Evolutionary conservation across 2,797 vertebrate species (phyloP).

Genomic region (Lacerta bilineata): DNA sequence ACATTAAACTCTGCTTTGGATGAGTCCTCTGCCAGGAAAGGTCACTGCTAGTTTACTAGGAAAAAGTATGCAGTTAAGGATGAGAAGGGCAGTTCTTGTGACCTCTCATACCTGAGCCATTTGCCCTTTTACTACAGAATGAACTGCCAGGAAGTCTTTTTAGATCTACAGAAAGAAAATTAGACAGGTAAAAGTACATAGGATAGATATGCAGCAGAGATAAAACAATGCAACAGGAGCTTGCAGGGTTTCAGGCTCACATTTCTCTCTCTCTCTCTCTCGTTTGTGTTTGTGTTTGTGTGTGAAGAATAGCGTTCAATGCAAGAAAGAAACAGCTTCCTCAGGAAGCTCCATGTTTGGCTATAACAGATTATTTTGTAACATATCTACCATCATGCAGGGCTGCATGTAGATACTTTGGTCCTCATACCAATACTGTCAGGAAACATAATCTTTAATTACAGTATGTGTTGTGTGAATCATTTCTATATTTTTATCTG

Average conservation of each 20-base stretch:
- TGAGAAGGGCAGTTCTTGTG: background rate
- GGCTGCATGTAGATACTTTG: background rate
- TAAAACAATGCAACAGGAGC: background rate
- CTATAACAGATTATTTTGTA: background rate
- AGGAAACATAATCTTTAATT: background rate
- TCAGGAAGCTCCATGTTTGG: background rate
- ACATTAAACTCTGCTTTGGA: background rate
- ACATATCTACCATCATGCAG: background rate
- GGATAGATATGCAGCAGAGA: background rate
- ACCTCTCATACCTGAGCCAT: background rate
- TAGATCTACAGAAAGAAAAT: background rate
- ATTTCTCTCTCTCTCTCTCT: background rate
- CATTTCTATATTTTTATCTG: background rate
- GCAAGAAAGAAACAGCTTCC: background rate
- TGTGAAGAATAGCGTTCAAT: background rate
- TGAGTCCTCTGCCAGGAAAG: background rate
- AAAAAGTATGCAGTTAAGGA: background rate
- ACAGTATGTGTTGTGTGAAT: background rate
- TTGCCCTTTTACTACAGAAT: background rate
- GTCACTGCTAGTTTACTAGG: background rate
- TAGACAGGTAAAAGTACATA: accelerated
- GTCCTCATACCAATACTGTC: background rate
- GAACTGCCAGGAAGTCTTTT: background rate
- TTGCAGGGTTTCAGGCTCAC: slow-evolving; percentile 2
- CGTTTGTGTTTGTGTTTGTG: background rate